phyloP scores from a whole-genome alignment of 2,113 vertebrate genomes.

The Gila orcuttii region DNA sequence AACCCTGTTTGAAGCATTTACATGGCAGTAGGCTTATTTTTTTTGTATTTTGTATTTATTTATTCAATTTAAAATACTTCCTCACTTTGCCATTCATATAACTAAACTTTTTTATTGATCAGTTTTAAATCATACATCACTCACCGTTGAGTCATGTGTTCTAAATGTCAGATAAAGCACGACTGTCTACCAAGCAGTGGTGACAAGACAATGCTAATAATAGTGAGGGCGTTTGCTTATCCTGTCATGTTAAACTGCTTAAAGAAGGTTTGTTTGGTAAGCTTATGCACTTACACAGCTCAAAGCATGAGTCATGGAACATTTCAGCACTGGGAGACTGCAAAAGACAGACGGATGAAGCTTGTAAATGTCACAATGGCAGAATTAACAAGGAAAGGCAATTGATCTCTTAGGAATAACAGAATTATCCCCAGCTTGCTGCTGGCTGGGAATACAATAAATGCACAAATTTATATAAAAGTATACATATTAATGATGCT shows the following conservation, averaged over 20 bases:
- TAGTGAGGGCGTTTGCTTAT: conserved; percentile 24
- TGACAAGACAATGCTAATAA: conserved; percentile 30
- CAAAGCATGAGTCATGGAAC: conserved; percentile 9
- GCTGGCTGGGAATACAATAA: not conserved
- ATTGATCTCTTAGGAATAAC: not conserved
- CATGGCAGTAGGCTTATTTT: not conserved
- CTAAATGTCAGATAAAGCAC: conserved; percentile 8
- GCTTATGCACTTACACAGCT: conserved; percentile 10
- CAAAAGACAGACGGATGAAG: not conserved
- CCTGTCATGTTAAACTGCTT: conserved; percentile 22
- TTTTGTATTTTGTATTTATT: not conserved
- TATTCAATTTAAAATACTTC: not conserved
- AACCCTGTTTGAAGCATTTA: not conserved
- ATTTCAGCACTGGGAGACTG: not conserved
- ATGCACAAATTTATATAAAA: not conserved
- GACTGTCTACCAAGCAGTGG: not conserved
- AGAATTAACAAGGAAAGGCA: not conserved
- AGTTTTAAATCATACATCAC: not conserved
- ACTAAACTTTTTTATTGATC: not conserved
- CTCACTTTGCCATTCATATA: not conserved
- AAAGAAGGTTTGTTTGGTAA: conserved; percentile 34
- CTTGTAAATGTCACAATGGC: not conserved
- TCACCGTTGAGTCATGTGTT: not conserved
- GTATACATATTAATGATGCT: not conserved
- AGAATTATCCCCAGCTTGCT: not conserved